Evolutionary conservation across 2,888 invertebrate species (phyloP).

Genomic region (Achlya flavicornis): DNA sequence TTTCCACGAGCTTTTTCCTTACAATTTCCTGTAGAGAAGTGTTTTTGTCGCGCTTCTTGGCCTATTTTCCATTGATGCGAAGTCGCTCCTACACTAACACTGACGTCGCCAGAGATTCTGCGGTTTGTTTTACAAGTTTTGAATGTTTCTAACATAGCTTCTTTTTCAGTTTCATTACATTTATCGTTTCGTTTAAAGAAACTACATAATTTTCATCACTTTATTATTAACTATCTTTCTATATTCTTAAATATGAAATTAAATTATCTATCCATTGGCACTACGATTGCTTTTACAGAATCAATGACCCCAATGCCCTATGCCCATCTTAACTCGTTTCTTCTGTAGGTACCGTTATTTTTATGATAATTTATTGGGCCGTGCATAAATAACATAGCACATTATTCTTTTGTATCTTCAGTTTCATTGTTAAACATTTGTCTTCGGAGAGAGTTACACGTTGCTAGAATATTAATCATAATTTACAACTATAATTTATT

Average conservation of each 20-base stretch:
- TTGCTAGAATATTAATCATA: conserved; percentile 27
- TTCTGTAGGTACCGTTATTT: conserved; percentile 41
- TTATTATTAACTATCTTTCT: too few relatives aligned
- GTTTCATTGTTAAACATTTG: conserved; percentile 30
- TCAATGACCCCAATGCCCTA: conserved; percentile 41
- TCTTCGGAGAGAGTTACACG: conserved; percentile 23
- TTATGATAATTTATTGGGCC: conserved; percentile 48
- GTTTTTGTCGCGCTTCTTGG: conserved; percentile 53
- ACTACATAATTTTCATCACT: too few relatives aligned
- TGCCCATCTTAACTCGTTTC: conserved; percentile 36
- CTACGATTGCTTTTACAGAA: conserved; percentile 26
- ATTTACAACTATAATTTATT: conserved; percentile 12
- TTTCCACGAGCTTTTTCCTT: conserved; percentile 47
- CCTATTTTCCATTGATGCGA: conserved; percentile 70
- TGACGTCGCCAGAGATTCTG: conserved; percentile 53
- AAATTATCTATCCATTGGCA: conserved; percentile 7
- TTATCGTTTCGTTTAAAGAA: background rate
- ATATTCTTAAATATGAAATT: conserved; percentile 15
- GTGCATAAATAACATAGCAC: conserved; percentile 33
- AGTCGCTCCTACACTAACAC: conserved; percentile 42
- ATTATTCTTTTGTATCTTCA: conserved; percentile 29
- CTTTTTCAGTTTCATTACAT: conserved; percentile 26
- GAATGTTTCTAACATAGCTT: conserved; percentile 25
- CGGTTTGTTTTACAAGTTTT: conserved; percentile 40
- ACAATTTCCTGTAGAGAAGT: conserved; percentile 60